These are phyloP conservation scores for Trachymyrmex cornetzi DNA, from an alignment of 1,140 invertebrate species.

Conservation along the genomic window DNA sequence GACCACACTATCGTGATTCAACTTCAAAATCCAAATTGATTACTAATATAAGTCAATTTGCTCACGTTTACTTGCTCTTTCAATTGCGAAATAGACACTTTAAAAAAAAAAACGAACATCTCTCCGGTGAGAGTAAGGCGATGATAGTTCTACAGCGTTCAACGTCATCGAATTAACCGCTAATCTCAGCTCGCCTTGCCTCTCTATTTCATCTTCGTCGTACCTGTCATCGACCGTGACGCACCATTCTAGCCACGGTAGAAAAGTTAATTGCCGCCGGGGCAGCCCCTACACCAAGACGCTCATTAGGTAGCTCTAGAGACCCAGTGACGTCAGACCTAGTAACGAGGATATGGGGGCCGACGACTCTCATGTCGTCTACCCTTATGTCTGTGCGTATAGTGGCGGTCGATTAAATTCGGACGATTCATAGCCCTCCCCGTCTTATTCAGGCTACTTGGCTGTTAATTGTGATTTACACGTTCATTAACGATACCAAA, in stretches of 20 bases:
- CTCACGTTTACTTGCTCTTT: conserved; percentile 1
- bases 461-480: conserved; percentile 74
- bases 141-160: conserved; percentile 51
- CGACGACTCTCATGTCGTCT: conserved; percentile 65
- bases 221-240: conserved; percentile 70
- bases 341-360: conserved; percentile 69
- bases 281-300: conserved; percentile 64
- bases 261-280: conserved; percentile 73
- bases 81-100: conserved; percentile 4
- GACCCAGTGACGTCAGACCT: conserved; percentile 68
- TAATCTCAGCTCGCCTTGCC: conserved; percentile 54
- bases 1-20: background rate
- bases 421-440: conserved; percentile 40
- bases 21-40: background rate
- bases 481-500: conserved; percentile 74
- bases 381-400: conserved; percentile 68
- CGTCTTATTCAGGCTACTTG: conserved; percentile 69
- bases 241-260: conserved; percentile 61
- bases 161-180: conserved; percentile 65
- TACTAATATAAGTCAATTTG: background rate
- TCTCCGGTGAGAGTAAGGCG: conserved; percentile 1
- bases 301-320: conserved; percentile 70
- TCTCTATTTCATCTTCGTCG: conserved; percentile 69
- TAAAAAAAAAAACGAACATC: background rate
- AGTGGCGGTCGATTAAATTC: conserved; percentile 71